These are phyloP conservation scores for Gari tellinella DNA, from an alignment of 2,888 invertebrate genomes.

Conservation along the genomic window DNA sequence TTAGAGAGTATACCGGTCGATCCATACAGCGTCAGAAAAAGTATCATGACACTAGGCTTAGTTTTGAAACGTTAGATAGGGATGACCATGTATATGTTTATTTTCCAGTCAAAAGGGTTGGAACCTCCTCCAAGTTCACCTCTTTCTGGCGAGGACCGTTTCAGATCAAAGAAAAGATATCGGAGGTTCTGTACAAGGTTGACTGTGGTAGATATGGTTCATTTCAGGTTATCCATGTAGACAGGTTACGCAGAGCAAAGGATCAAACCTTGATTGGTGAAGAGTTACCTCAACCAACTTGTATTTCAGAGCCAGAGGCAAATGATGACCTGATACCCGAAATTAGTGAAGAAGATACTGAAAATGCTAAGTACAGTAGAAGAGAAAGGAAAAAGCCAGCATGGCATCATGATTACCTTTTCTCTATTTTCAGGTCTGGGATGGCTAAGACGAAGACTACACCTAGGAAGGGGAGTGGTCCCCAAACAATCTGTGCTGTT, in stretches of 20 bases:
- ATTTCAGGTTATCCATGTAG: conserved; percentile 7
- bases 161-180: conserved; percentile 16
- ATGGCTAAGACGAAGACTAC: conserved; percentile 18
- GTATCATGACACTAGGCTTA: conserved; percentile 22
- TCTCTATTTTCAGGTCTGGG: neutral
- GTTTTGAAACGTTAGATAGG: conserved; percentile 21
- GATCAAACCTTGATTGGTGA: neutral
- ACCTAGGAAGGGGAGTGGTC: too few species aligned
- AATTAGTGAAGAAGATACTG: neutral
- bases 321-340: neutral
- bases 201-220: conserved; percentile 6
- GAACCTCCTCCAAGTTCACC: conserved; percentile 32
- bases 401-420: neutral
- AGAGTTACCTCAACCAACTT: too few species aligned
- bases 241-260: neutral
- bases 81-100: conserved; percentile 22
- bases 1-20: conserved; percentile 13
- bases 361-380: neutral
- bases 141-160: conserved; percentile 25
- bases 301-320: neutral
- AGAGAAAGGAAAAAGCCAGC: neutral
- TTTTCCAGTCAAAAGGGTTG: conserved; percentile 32
- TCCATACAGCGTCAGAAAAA: conserved; percentile 31
- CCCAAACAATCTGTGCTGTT: conserved; percentile 12
- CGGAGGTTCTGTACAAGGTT: too few species aligned